These are phyloP conservation scores for Mellivora capensis DNA, from an alignment of 2,113 vertebrate genomes.

Conservation along the genomic window DNA sequence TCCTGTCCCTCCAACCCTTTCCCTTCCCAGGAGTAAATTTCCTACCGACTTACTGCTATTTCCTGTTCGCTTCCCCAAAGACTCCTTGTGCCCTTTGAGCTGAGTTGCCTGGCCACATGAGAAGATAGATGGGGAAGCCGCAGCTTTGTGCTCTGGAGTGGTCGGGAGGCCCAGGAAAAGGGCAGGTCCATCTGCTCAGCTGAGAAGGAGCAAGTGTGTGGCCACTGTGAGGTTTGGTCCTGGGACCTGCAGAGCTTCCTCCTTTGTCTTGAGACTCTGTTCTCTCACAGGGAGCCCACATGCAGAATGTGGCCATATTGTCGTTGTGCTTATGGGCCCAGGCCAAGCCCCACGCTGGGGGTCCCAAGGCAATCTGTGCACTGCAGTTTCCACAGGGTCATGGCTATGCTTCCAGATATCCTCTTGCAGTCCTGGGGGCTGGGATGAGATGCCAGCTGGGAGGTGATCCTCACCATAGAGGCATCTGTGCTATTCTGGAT, in stretches of 20 bases:
- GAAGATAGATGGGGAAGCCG: background rate
- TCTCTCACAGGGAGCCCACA: background rate
- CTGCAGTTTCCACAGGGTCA: constrained; percentile 6
- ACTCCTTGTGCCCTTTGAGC: background rate
- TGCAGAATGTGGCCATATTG: background rate
- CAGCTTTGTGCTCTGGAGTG: background rate
- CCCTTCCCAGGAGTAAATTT: background rate
- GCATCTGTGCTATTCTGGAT: background rate
- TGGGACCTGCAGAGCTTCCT: background rate
- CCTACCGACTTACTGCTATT: background rate
- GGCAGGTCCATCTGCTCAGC: background rate
- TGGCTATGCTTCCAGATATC: background rate
- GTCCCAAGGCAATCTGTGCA: background rate
- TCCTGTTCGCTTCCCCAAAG: background rate
- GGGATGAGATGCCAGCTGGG: constrained; percentile 39
- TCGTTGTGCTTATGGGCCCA: background rate
- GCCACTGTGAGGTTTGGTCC: background rate
- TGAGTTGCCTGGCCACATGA: background rate
- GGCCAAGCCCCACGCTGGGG: constrained; percentile 19
- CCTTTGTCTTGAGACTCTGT: background rate
- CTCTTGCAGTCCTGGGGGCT: constrained; percentile 4
- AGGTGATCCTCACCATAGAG: constrained; percentile 56
- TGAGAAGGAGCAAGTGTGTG: background rate
- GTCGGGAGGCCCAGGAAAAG: background rate
- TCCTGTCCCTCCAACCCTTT: no score